Evolutionary conservation across 1,140 invertebrate species (phyloP).

Genomic region (Brachionus plicatilis): DNA sequence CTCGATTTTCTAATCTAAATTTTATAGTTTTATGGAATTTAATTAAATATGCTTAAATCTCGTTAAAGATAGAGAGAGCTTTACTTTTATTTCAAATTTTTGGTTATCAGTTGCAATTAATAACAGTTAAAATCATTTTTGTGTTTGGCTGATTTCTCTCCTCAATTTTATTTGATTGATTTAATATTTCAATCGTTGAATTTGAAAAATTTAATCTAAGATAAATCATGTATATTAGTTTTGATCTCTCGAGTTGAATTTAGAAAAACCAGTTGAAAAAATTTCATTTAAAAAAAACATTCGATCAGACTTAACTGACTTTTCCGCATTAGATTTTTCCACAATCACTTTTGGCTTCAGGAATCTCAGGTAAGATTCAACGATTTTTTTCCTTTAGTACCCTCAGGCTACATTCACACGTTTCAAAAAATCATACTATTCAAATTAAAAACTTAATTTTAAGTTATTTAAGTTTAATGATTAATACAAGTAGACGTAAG

Average conservation of each 20-base stretch:
- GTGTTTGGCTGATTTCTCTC: background rate
- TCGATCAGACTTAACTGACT: background rate
- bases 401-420: background rate
- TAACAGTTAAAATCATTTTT: slow-evolving; percentile 15
- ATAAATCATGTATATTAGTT: background rate
- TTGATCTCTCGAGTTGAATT: background rate
- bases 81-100: slow-evolving; percentile 23
- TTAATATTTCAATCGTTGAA: slow-evolving; percentile 27
- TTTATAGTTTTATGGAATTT: slow-evolving; percentile 35
- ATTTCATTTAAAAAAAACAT: background rate
- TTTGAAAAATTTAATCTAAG: slow-evolving; percentile 8
- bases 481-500: no score
- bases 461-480: no score
- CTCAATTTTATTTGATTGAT: slow-evolving; percentile 15
- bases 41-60: slow-evolving; percentile 12
- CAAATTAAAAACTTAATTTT: background rate
- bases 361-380: background rate
- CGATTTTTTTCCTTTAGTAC: background rate
- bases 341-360: background rate
- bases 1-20: slow-evolving; percentile 19
- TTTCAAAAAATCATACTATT: background rate
- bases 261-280: background rate
- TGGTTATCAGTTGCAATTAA: slow-evolving; percentile 38
- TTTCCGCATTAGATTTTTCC: background rate
- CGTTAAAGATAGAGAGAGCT: background rate